Evolutionary conservation across 2,888 invertebrate species (phyloP).

Genomic region (Limnephilus marmoratus): DNA sequence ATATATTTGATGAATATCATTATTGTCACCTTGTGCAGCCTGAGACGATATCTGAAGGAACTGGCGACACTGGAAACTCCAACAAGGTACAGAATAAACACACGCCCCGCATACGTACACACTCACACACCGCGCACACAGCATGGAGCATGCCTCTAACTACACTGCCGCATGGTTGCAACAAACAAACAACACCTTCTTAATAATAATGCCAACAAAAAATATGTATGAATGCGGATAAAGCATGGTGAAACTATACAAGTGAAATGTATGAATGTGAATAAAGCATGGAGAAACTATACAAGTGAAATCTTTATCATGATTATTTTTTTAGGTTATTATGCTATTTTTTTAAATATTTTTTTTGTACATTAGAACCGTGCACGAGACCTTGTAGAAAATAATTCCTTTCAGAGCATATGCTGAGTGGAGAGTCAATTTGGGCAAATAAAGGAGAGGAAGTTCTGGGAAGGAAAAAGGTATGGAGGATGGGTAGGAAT

Average conservation of each 20-base stretch:
- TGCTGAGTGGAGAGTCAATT: too few relatives aligned
- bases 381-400: too few relatives aligned
- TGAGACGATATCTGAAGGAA: conserved; percentile 58
- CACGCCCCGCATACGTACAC: not conserved
- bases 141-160: not conserved
- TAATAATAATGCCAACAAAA: not conserved
- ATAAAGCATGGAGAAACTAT: too few relatives aligned
- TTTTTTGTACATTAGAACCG: too few relatives aligned
- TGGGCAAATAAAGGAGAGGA: too few relatives aligned
- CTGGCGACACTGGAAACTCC: conserved; percentile 46
- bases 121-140: not conserved
- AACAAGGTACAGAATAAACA: conserved; percentile 56
- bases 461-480: too few relatives aligned
- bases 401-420: too few relatives aligned
- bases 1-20: conserved; percentile 32
- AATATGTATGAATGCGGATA: not conserved
- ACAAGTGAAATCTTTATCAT: too few relatives aligned
- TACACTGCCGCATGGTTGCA: not conserved
- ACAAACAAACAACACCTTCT: not conserved
- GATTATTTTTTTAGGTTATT: too few relatives aligned
- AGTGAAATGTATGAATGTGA: too few relatives aligned
- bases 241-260: not conserved
- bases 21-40: conserved; percentile 58
- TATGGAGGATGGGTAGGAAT: too few relatives aligned
- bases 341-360: too few relatives aligned